Evolutionary conservation across 2,888 invertebrate genomes (phyloP).

Genomic region (Cylloceria caligata): DNA sequence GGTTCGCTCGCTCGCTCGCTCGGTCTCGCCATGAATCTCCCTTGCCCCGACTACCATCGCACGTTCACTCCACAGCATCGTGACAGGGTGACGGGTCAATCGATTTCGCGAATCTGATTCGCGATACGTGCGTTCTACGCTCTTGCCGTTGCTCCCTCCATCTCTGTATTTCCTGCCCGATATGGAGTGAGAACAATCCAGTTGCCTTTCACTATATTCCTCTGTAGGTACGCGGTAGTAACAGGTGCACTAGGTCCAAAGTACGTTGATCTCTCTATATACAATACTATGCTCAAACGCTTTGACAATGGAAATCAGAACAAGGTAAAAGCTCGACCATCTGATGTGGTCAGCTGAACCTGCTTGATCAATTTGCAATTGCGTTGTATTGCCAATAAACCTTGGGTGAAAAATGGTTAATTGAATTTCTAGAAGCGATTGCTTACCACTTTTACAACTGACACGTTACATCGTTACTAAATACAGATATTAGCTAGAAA

Average conservation of each 20-base stretch:
- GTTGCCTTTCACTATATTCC: conserved; percentile 19
- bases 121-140: conserved; percentile 48
- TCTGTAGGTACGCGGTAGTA: conserved; percentile 24
- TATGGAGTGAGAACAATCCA: conserved; percentile 18
- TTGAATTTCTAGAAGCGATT: neutral
- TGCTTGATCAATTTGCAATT: conserved; percentile 12
- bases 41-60: conserved; percentile 18
- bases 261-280: conserved; percentile 37
- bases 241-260: conserved; percentile 54
- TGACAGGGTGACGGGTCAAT: conserved; percentile 69
- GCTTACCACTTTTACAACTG: neutral
- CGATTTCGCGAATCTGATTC: conserved; percentile 66
- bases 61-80: conserved; percentile 58
- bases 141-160: conserved; percentile 24
- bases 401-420: neutral
- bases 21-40: conserved; percentile 2
- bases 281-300: conserved; percentile 22
- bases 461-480: too few relatives aligned
- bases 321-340: conserved; percentile 52
- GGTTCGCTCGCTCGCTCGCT: too few relatives aligned
- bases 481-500: too few relatives aligned
- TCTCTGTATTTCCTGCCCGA: conserved; percentile 7
- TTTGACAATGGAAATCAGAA: conserved; percentile 58
- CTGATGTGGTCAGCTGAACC: conserved; percentile 56
- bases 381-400: neutral